Evolutionary conservation across 2,113 vertebrate genomes (phyloP), one percentile per base, ranked within the genome.

Genomic region (Stegastes partitus): DNA sequence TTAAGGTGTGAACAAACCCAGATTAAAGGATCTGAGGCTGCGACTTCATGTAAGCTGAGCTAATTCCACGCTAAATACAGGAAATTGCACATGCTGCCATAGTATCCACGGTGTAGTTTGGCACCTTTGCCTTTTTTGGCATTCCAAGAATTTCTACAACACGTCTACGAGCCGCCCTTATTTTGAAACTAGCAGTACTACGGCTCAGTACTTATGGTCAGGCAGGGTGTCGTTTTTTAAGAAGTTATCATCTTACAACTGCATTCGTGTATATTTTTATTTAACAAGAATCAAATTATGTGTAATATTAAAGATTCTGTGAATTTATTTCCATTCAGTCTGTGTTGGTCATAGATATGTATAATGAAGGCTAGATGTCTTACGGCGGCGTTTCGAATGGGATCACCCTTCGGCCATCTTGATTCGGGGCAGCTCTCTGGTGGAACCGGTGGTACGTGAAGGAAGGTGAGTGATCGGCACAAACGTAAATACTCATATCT

Each of bases 61-160:
- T 65, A 87, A 83, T 66, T 79, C 68, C 58, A 59, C 68, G 49
- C 68, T 70, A 75, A 87, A 86, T 86, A 80, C 81, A 86, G 84
- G 87, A 90, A 90, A 89, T 86, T 89, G 88, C 76, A 77, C 68
- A 74, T 70, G 59, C 67, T 82, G 77, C 50, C 34, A 74, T 71
- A 71, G n/a, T 77, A 78, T 86, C 57, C 54, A 53, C 16, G 18
- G 50, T 45, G 54, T 59, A 64, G 49, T 68, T 75, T 72, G 42
- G 73, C 74, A 84, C 79, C 59, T 68, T 58, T 39, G 25, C 37
- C 65, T 74, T 79, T n/a, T 57, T 45, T 68, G 74, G 44, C 22
- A 82, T 82, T 63, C 26, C 31, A 79, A 65, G 76, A 74, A 84
- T 84, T 83, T 81, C 34, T 51, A 47, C 15, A 47, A 59, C 70